Base-by-base conservation (phyloP, 2,888 invertebrate genomes). In the Cryptophagus acutangulus region DNA sequence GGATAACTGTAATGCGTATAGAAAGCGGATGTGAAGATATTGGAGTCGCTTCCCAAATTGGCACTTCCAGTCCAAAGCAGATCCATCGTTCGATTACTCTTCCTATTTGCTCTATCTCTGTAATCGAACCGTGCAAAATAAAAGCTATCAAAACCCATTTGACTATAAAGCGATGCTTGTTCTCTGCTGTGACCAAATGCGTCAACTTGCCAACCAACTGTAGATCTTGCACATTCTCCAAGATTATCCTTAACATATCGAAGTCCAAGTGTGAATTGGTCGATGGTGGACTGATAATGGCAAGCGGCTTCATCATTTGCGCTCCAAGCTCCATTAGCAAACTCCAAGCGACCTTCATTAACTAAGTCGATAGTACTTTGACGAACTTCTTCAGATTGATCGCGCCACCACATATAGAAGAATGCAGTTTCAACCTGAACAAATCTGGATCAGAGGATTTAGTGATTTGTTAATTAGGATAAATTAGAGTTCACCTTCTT, bases 141-240 rank as follows among this genome's bases (percentile, higher is more conserved):
- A 0, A 84, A 57, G 2, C 81, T 83, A 57, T 87, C 84, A 57
- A 78, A 82, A 0, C 82, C 82, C 74, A 82, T 76, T 58, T 79
- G 74, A 0, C 78, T 74, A 2, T 76, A 73, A 17, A 72, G 57
- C n/a, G 81, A 81, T 0, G 82, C 80, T 52, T 81, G 79, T 59
- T 85, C 84, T 41, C 74, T 63, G n/a, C 78, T 76, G 59, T 90
- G 89, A 0, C 89, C 89, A 59, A 89, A 90, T 0, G 87, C 83
- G 70, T 90, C 89, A 12, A 90, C 87, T 67, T 90, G 87, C 88
- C 88, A 88, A 0, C 81, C 86, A 0, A 84, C 76, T 33, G 75
- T 76, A 0, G 89, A 87, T 17, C 81, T 74, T 0, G 79, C 87
- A 53, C 87, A 88, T 1, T 77, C 73, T 0, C 84, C 84, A 28